phyloP scores from a whole-genome alignment of 2,888 invertebrate species.

The Mythimna ferrago region DNA sequence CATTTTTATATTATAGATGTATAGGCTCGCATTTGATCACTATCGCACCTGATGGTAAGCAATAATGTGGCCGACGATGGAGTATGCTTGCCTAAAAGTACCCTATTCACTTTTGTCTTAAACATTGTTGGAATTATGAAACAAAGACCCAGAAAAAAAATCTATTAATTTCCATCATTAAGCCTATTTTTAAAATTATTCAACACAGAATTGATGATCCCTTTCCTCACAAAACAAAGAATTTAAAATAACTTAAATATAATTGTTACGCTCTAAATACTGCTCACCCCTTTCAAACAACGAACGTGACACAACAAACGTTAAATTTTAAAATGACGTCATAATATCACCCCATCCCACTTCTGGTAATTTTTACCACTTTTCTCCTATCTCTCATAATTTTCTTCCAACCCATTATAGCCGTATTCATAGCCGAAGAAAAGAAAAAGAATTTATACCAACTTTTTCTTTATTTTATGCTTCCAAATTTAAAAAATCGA shows the following conservation, averaged over 20 bases:
- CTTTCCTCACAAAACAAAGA: not conserved
- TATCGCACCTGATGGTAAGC: too few relatives aligned
- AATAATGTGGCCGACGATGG: too few relatives aligned
- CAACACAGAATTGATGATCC: not conserved
- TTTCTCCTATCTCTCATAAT: constrained; percentile 63
- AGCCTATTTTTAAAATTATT: too few relatives aligned
- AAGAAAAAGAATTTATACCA: not conserved
- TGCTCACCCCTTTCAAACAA: constrained; percentile 44
- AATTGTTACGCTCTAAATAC: constrained; percentile 12
- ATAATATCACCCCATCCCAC: constrained; percentile 54
- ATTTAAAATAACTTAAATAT: not conserved
- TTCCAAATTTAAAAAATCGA: too few relatives aligned
- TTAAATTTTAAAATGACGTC: constrained; percentile 59
- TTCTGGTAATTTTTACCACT: constrained; percentile 65
- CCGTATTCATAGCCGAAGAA: constrained; percentile 64
- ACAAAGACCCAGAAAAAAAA: too few relatives aligned
- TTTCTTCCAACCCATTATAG: constrained; percentile 64
- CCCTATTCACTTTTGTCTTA: too few relatives aligned
- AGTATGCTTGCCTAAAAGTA: too few relatives aligned
- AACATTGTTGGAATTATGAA: too few relatives aligned
- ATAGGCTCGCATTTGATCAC: too few relatives aligned
- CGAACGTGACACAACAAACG: constrained; percentile 63
- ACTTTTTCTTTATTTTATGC: not conserved
- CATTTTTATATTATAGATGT: too few relatives aligned
- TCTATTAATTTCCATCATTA: too few relatives aligned